A percentile compares a stretch with the other conserved stretches of the same genome.
Conservation (phyloP, 2,888 invertebrate species). For the Drosophila tripunctata region DNA sequence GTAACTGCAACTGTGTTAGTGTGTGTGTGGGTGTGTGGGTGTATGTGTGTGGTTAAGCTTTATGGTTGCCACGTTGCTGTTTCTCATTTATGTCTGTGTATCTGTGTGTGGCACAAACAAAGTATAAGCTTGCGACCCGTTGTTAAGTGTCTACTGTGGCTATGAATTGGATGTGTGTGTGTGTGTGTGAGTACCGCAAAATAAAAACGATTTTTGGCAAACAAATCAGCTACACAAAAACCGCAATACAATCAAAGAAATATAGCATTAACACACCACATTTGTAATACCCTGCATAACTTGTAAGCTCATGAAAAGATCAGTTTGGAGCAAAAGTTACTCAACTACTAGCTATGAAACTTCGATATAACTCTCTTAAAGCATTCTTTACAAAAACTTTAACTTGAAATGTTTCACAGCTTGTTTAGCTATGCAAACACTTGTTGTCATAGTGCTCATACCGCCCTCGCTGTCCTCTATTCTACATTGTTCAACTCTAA, state of each 20-base stretch:
- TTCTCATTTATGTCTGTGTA: conserved; percentile 53
- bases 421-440: background rate
- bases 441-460: conserved; percentile 9
- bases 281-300: conserved; percentile 43
- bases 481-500: conserved; percentile 30
- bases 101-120: conserved; percentile 34
- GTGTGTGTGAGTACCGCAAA: conserved; percentile 51
- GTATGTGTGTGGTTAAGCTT: conserved; percentile 47
- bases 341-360: too few relatives aligned
- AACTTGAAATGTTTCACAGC: background rate
- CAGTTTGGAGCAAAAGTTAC: background rate
- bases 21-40: conserved; percentile 6
- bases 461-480: background rate
- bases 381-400: background rate
- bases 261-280: conserved; percentile 14
- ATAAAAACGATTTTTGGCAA: conserved; percentile 74
- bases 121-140: conserved; percentile 49
- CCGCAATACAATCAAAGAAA: conserved; percentile 35
- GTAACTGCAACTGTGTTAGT: conserved; percentile 3
- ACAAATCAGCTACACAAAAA: conserved; percentile 65
- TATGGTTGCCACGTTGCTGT: conserved; percentile 75
- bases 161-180: conserved; percentile 15
- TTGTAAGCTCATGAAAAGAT: background rate
- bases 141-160: conserved; percentile 69
- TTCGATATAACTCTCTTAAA: background rate